Evolutionary conservation across 2,888 invertebrate species (phyloP).

Genomic region (Tetanocera ferruginea): DNA sequence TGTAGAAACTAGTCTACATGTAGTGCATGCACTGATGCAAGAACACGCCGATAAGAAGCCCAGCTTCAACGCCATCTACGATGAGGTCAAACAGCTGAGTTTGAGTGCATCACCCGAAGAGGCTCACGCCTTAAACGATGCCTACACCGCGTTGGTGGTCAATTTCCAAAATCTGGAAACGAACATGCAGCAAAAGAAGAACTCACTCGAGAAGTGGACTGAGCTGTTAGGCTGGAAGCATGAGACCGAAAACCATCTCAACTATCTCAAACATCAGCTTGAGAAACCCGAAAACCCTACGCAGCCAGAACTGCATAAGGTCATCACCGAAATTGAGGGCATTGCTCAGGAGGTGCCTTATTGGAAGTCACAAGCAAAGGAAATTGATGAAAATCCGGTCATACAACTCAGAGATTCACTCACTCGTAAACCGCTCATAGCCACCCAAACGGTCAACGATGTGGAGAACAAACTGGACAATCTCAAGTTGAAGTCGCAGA

Average conservation of each 20-base stretch:
- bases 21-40: slow-evolving; percentile 83
- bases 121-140: slow-evolving; percentile 79
- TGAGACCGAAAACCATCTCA: slow-evolving; percentile 83
- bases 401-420: slow-evolving; percentile 80
- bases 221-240: slow-evolving; percentile 86
- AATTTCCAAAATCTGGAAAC: slow-evolving; percentile 84
- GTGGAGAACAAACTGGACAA: slow-evolving; percentile 80
- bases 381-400: slow-evolving; percentile 78
- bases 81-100: slow-evolving; percentile 85
- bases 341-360: slow-evolving; percentile 77
- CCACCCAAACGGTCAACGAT: slow-evolving; percentile 79
- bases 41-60: slow-evolving; percentile 89
- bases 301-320: slow-evolving; percentile 78
- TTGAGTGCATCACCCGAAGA: slow-evolving; percentile 81
- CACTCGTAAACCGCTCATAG: slow-evolving; percentile 80
- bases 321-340: slow-evolving; percentile 79
- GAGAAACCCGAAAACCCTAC: slow-evolving; percentile 80
- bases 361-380: slow-evolving; percentile 79
- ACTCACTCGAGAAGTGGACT: slow-evolving; percentile 84
- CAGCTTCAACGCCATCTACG: slow-evolving; percentile 82
- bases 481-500: slow-evolving; percentile 77
- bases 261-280: slow-evolving; percentile 84
- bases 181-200: slow-evolving; percentile 81
- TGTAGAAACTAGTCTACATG: slow-evolving; percentile 83
- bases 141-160: slow-evolving; percentile 81